Evolutionary conservation across 2,888 invertebrate genomes (phyloP), one percentile per base, ranked within the genome.

Genomic region (Agrotis segetum): DNA sequence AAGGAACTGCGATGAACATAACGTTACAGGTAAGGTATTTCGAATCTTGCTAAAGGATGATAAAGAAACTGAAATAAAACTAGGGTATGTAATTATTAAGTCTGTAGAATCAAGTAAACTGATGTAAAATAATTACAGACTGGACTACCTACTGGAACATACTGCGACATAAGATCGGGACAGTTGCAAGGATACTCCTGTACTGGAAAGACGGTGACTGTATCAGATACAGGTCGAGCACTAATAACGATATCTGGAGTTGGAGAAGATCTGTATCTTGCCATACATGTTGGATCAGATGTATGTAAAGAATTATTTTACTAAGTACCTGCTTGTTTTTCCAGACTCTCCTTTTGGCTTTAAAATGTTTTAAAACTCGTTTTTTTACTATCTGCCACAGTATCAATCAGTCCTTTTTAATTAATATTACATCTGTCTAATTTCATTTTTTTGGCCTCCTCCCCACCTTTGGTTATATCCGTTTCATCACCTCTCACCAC

Each of bases 131-230:
- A 4, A 58, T 88, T 85, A 3, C 88, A 97, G 93, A 97, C 97
- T 9, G 97, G 97, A 29, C 92, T 98, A 21, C 97, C 97, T 0
- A 86, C 96, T 78, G 98, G 98, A 0, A 93, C 85, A 1, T 98
- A 98, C 89, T 98, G 98, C 92, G 98, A 98, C 90, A 96, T 98
- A 24, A 97, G 98, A 81, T 97, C 97, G 40, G 98, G 98, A 2
- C 87, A 88, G 55, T 86, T 90, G n/a, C 75, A 83, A 2, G 91
- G 92, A 17, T 91, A 93, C n/a, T 74, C 82, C 0, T 98, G 98
- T 87, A 97, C 97, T 0, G 98, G 98, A 7, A 96, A 92, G 67
- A 93, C 90, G 17, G 93, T 98, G 1, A 92, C 86, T 0, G 98
- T 98, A 0, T 94, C 94, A 9, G 78, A 85, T 1, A 90, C 96